Base-by-base conservation (phyloP, 2,113 vertebrate species). In the Genyomyrus donnyi region DNA sequence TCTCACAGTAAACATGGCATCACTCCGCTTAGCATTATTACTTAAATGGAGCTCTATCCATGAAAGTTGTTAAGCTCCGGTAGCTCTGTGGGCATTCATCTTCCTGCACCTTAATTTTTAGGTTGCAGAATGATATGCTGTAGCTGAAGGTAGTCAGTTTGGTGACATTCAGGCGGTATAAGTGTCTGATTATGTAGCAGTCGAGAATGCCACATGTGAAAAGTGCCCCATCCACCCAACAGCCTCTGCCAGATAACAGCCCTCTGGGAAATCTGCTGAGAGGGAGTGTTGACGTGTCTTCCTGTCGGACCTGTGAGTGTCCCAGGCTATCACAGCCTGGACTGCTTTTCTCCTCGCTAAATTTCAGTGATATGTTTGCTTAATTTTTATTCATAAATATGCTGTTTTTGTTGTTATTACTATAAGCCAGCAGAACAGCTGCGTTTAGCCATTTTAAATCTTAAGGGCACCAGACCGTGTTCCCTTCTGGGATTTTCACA, bases 191-290 rank as follows among this genome's bases (percentile, higher is more conserved):
- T 46, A 85, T 48, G 83, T 48, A 83, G 77, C 83, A 46, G 10
- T 42, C 80, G 21, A 42, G 8, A 24, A 46, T n/a, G 42, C 42
- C 45, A 48, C 21, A 85, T 24, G 21, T 24, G 45, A 48, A 85
- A 48, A 85, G 39, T 85, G 10, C 39, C 50, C 13, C 80, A 77
- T 89, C 19, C 88, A 9, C 45, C 66, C 31, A 88, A 87, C 96
- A 98, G 97, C 97, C 98, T 93, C 95, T 98, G 93, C 97, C 98
- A 87, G 98, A 99, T 93, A 99, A 98, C 96, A 99, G 98, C 90
- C 98, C 98, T 5, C 93, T 99, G 92, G 98, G 98, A 95, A 98
- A 98, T 95, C 95, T 99, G 92, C 96, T 99, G 0, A 96, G 98
- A 93, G 98, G 98, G 0, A 97, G 97, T 92, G 93, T 99, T 92